Evolutionary conservation across 2,113 vertebrate genomes (phyloP).

Genomic region (Australoheros scitulus): DNA sequence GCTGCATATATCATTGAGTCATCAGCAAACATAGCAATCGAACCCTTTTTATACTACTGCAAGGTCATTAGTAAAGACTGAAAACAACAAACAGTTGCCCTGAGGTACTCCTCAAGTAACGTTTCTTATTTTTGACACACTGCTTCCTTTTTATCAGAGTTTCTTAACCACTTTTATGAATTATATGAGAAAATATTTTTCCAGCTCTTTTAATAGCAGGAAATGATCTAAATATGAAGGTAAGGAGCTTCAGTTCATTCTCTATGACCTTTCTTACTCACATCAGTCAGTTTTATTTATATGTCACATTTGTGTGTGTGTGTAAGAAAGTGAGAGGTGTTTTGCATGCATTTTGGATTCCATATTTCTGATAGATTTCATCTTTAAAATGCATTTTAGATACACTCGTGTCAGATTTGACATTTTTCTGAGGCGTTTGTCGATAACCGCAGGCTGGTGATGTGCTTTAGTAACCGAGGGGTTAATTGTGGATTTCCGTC

Average conservation of each 20-base stretch:
- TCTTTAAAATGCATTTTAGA: neutral
- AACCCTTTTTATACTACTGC: neutral
- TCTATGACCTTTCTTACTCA: no score
- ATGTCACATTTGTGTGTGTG: no score
- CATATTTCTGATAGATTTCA: neutral
- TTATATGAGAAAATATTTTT: neutral
- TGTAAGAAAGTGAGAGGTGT: neutral
- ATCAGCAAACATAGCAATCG: neutral
- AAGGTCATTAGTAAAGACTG: neutral
- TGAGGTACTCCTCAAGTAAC: neutral
- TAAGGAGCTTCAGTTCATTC: no score
- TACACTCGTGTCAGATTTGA: neutral
- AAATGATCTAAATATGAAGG: neutral
- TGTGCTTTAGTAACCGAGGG: neutral
- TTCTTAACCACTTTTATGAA: neutral
- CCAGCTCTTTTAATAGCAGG: no score
- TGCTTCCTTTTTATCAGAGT: neutral
- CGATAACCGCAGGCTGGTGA: neutral
- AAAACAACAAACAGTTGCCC: neutral
- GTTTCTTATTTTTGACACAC: neutral
- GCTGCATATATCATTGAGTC: neutral
- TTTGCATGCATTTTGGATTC: neutral
- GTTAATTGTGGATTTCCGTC: neutral
- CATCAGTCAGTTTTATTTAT: no score
- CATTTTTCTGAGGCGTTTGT: no score